Conservation (phyloP, 2,888 invertebrate genomes). For the Zeuzera pyrina region DNA sequence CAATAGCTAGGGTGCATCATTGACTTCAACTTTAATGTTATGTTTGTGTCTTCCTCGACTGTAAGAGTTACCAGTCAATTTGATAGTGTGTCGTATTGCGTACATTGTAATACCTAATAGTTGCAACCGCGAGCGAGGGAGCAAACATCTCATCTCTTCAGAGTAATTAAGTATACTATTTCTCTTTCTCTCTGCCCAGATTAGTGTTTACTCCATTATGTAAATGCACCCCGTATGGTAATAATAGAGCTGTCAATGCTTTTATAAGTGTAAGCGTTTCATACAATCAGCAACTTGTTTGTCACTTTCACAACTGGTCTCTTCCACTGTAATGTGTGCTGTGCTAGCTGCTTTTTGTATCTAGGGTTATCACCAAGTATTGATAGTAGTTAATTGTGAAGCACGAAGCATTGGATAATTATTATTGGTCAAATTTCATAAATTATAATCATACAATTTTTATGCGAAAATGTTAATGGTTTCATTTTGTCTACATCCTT, state of each 20-base stretch:
- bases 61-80: too few relatives aligned
- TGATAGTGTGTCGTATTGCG: slow-evolving; percentile 44
- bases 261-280: slow-evolving; percentile 70
- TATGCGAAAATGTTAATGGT: neutral
- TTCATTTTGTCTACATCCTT: slow-evolving; percentile 3
- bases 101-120: slow-evolving; percentile 10
- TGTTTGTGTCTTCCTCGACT: slow-evolving; percentile 49
- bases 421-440: neutral
- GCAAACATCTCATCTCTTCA: slow-evolving; percentile 9
- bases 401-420: slow-evolving; percentile 47
- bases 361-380: slow-evolving; percentile 68
- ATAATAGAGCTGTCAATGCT: slow-evolving; percentile 74
- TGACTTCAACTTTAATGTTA: slow-evolving; percentile 56
- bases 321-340: slow-evolving; percentile 72
- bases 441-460: neutral
- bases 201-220: slow-evolving; percentile 44
- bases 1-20: slow-evolving; percentile 69
- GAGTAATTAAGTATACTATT: too few relatives aligned
- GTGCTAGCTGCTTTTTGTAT: slow-evolving; percentile 74
- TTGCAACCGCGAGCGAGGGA: slow-evolving; percentile 4
- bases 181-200: slow-evolving; percentile 57
- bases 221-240: slow-evolving; percentile 66
- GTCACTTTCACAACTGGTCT: slow-evolving; percentile 69
- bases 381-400: slow-evolving; percentile 54
- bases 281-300: slow-evolving; percentile 66